A percentile compares a stretch with the other conserved stretches of the same genome.
These are phyloP conservation scores for Odontocerum albicorne DNA, from an alignment of 2,888 invertebrate genomes.

Conservation along the genomic window DNA sequence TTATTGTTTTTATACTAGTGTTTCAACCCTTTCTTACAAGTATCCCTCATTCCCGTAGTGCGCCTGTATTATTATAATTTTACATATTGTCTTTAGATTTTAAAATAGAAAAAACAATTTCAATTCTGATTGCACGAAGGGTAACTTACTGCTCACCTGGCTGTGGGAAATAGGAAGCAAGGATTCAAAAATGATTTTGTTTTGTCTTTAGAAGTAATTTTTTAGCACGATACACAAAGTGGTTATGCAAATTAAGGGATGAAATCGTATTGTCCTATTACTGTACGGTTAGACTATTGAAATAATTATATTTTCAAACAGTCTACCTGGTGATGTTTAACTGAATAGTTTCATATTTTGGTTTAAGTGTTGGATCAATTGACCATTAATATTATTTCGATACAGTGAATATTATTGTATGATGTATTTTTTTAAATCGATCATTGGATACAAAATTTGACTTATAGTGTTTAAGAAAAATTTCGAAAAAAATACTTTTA, in stretches of 20 bases:
- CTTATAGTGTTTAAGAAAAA: no score
- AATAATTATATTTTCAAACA: constrained; percentile 5
- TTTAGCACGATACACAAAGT: constrained; percentile 7
- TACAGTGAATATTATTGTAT: no score
- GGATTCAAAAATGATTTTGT: constrained; percentile 20
- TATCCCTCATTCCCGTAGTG: constrained; percentile 27
- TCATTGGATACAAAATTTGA: no score
- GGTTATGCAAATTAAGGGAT: constrained; percentile 26
- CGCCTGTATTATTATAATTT: constrained; percentile 18
- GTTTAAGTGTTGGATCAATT: no score
- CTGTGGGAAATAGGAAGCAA: constrained; percentile 12
- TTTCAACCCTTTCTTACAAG: constrained; percentile 8
- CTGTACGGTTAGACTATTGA: background rate
- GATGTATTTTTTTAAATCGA: no score
- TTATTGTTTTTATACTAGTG: constrained; percentile 28
- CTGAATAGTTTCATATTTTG: no score
- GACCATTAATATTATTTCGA: no score
- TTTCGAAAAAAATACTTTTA: no score
- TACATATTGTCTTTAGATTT: no score
- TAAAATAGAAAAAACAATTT: no score
- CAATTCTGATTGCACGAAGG: no score
- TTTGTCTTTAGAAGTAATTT: constrained; percentile 16
- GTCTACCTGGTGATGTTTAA: constrained; percentile 14
- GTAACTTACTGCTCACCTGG: background rate
- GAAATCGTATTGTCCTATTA: constrained; percentile 8